These are phyloP conservation scores for Lasius platythorax DNA, from an alignment of 2,888 invertebrate genomes.

Conservation along the genomic window DNA sequence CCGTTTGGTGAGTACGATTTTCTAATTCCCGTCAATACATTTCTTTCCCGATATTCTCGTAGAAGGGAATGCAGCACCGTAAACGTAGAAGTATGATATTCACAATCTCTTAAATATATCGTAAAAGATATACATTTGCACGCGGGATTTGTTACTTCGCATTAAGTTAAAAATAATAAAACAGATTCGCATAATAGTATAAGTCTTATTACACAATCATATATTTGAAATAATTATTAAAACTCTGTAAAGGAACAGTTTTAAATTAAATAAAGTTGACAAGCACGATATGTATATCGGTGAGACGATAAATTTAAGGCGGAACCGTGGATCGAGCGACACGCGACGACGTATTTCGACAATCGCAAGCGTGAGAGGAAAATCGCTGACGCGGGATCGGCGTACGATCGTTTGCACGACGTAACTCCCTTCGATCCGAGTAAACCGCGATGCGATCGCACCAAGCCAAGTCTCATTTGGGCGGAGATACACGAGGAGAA, in stretches of 20 bases:
- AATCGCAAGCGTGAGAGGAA: constrained; percentile 65
- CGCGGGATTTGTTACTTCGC: background rate
- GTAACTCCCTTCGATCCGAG: constrained; percentile 74
- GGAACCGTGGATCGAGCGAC: constrained; percentile 75
- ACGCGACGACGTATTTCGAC: constrained; percentile 77
- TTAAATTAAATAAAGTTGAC: background rate
- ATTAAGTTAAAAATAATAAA: background rate
- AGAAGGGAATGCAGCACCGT: background rate
- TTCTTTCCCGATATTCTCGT: background rate
- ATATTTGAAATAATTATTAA: background rate
- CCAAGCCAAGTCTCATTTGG: constrained; percentile 74
- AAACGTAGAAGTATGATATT: background rate
- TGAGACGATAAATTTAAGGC: constrained; percentile 69
- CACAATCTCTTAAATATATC: background rate
- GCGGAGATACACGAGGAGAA: constrained; percentile 77
- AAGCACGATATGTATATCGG: background rate
- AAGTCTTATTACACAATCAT: background rate
- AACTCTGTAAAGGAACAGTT: background rate
- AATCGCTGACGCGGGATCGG: constrained; percentile 63
- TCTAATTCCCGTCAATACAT: background rate
- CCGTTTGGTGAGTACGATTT: constrained; percentile 57
- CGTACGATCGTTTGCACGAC: constrained; percentile 78
- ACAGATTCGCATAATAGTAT: background rate
- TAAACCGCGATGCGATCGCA: constrained; percentile 78
- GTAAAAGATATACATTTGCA: background rate